Conservation (phyloP, 2,797 vertebrate species). For the Chelon labrosus region DNA sequence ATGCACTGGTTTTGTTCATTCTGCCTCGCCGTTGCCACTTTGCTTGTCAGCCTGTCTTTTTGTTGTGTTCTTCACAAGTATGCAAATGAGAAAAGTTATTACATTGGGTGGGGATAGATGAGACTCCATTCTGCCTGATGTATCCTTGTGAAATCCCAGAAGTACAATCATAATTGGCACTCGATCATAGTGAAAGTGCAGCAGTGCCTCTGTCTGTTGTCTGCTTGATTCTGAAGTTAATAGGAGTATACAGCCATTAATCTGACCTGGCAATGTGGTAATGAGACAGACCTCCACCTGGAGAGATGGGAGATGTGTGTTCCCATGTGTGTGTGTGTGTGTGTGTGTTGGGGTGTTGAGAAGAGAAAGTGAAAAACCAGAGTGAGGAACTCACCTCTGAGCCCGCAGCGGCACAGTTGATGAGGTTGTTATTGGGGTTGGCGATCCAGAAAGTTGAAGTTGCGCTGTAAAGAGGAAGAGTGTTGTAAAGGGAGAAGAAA, state of each 20-base stretch:
- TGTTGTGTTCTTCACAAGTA: conserved; percentile 29
- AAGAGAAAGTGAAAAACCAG: background rate
- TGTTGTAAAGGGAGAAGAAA: conserved; percentile 27
- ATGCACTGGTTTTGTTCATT: background rate
- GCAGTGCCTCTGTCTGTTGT: conserved; percentile 40
- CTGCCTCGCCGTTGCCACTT: background rate
- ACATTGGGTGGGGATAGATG: conserved; percentile 28
- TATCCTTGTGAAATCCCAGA: conserved; percentile 43
- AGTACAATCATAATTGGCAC: conserved; percentile 57
- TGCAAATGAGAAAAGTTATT: conserved; percentile 58
- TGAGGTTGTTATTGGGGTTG: conserved; percentile 95
- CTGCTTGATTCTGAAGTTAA: conserved; percentile 49
- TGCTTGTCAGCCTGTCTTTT: conserved; percentile 28
- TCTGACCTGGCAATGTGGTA: conserved; percentile 61
- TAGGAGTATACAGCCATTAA: conserved; percentile 59
- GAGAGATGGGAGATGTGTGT: conserved; percentile 10
- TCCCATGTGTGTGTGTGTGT: too few species aligned
- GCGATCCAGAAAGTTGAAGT: conserved; percentile 97
- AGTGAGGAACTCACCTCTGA: conserved; percentile 89
- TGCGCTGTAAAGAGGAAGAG: conserved; percentile 79
- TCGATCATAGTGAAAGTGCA: conserved; percentile 42
- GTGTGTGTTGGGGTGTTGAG: too few species aligned
- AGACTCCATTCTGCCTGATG: conserved; percentile 10
- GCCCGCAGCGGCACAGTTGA: conserved; percentile 91
- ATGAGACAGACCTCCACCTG: conserved; percentile 61